Conservation (phyloP, 1,140 invertebrate species). For the Scaptomyza hsui region DNA sequence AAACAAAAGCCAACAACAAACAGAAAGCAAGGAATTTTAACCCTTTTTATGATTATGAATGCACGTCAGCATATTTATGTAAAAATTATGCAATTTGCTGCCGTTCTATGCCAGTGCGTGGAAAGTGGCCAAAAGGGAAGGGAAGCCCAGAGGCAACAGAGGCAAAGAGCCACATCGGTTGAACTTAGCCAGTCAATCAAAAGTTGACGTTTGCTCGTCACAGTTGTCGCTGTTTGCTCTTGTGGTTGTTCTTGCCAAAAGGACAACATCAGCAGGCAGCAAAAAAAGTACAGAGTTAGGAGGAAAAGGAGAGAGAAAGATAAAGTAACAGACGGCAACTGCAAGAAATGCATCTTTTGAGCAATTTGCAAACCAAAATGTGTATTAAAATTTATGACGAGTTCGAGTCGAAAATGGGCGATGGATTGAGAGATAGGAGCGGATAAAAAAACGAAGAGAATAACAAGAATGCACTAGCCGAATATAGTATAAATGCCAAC, state of each 20-base stretch:
- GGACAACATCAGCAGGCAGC: conserved; percentile 46
- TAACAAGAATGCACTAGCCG: not conserved
- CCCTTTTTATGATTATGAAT: conserved; percentile 82
- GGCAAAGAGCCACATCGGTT: conserved; percentile 56
- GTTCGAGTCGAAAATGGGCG: conserved; percentile 57
- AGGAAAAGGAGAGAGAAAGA: not conserved
- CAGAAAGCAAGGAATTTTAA: conserved; percentile 57
- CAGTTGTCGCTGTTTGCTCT: conserved; percentile 65
- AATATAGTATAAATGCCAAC: not conserved
- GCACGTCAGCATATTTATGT: conserved; percentile 82
- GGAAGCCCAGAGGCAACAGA: conserved; percentile 16
- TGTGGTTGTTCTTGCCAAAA: conserved; percentile 40
- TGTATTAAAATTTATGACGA: conserved; percentile 83
- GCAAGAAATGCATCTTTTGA: conserved; percentile 75
- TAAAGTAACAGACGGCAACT: conserved; percentile 17
- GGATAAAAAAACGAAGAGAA: conserved; percentile 12
- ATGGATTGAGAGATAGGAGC: conserved; percentile 53
- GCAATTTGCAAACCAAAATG: conserved; percentile 82
- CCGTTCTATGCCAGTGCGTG: conserved; percentile 62
- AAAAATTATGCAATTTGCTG: conserved; percentile 83
- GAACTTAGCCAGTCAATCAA: conserved; percentile 81
- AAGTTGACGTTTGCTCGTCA: conserved; percentile 74
- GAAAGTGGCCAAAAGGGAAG: conserved; percentile 39
- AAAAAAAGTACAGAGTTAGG: conserved; percentile 2
- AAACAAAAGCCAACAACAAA: conserved; percentile 44